Conservation (phyloP, 2,888 invertebrate genomes). For the Lomographa bimaculata region DNA sequence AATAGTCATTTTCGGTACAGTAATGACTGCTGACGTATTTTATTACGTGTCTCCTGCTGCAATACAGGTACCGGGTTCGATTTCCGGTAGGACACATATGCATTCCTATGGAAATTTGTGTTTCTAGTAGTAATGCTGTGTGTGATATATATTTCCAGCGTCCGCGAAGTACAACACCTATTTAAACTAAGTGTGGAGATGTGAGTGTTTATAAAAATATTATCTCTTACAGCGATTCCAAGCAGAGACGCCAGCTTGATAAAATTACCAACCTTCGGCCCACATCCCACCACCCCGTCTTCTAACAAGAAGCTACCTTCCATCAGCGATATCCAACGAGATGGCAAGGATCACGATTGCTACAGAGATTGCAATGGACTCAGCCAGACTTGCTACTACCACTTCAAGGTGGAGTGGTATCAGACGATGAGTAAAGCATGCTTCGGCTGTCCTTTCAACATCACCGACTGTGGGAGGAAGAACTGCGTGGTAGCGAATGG, state of each 20-base stretch:
- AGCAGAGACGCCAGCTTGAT: constrained; percentile 1
- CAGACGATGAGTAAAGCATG: constrained; percentile 79
- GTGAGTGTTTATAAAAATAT: too few relatives aligned
- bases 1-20: too few relatives aligned
- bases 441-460: constrained; percentile 87
- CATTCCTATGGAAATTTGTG: too few relatives aligned
- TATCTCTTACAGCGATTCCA: too few relatives aligned
- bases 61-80: too few relatives aligned
- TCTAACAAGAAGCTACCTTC: neutral
- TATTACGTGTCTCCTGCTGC: too few relatives aligned
- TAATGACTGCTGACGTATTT: too few relatives aligned
- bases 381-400: constrained; percentile 23
- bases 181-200: too few relatives aligned
- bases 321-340: constrained; percentile 3
- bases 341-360: constrained; percentile 27
- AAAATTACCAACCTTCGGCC: neutral
- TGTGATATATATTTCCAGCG: too few relatives aligned
- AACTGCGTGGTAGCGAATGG: constrained; percentile 28
- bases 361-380: constrained; percentile 18
- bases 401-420: constrained; percentile 29
- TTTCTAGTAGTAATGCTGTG: too few relatives aligned
- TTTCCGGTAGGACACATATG: too few relatives aligned
- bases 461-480: constrained; percentile 69
- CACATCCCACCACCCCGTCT: neutral
- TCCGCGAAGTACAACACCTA: too few relatives aligned